Percentiles rank a stretch among this genome's conserved stretches.
Evolutionary conservation across 2,888 invertebrate species (phyloP).

Genomic region (Tetranychus truncatus): DNA sequence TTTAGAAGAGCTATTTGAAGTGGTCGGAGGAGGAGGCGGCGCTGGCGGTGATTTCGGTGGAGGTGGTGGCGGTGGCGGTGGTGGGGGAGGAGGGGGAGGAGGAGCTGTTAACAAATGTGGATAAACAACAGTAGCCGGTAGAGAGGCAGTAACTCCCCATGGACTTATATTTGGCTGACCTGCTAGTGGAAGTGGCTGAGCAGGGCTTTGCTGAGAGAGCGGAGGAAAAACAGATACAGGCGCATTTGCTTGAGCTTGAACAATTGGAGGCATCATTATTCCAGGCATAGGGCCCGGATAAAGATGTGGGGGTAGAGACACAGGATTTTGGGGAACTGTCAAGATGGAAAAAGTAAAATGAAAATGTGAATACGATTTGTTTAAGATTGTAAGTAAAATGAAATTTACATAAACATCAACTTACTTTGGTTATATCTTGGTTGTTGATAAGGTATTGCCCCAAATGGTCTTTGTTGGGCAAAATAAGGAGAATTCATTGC

Average conservation of each 20-base stretch:
- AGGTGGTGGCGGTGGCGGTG: constrained; percentile 31
- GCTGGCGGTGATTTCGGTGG: constrained; percentile 33
- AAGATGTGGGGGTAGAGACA: neutral
- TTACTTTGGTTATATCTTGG: neutral
- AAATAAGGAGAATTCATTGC: neutral
- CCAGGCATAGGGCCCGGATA: neutral
- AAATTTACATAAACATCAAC: neutral
- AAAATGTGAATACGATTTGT: neutral
- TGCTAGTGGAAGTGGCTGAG: neutral
- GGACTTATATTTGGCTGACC: neutral
- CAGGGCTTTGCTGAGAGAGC: neutral
- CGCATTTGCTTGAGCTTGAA: neutral
- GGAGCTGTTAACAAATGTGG: constrained; percentile 28
- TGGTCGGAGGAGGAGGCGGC: constrained; percentile 31
- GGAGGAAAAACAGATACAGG: constrained; percentile 9
- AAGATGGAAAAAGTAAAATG: neutral
- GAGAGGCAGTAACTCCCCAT: neutral
- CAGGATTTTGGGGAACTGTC: neutral
- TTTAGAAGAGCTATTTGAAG: constrained; percentile 16
- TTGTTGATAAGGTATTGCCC: neutral
- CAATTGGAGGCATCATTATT: neutral
- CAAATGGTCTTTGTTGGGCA: neutral
- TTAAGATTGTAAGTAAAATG: neutral
- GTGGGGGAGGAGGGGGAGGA: constrained; percentile 35
- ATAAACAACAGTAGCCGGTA: neutral